Base-by-base conservation (phyloP, 1,140 invertebrate species). In the Reticulitermes speratus region DNA sequence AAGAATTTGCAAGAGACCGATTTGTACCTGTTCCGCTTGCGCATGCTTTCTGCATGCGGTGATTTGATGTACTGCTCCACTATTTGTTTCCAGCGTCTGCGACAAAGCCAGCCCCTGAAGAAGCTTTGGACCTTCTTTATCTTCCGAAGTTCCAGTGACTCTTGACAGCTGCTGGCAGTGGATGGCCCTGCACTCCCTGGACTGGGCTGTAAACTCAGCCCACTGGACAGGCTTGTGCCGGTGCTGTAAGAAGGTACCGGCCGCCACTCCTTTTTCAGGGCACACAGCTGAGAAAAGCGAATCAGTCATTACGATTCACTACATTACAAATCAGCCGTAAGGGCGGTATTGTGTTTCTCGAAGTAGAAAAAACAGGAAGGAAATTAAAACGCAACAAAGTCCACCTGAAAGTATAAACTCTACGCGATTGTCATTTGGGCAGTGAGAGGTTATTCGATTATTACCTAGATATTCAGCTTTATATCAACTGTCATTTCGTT, bases 121-220 rank as follows among this genome's bases (percentile, higher is more conserved):
- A 98, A 98, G 89, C 97, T 98, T 91, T 98, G 96, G 32, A 98
- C 97, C 93, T 98, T 98, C 90, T 98, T 98, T 87, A 98, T 98
- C 92, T 98, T 98, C 85, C 93, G 94, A 91, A 95, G 92, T 89
- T 98, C 96, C 65, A 94, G 92, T 2, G 95, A 94, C 75, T 95
- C 94, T 38, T 94, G 85, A 45, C 44, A 52, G 48, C 44, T 38
- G 32, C 16, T 44, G 21, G 85, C 44, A 69, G 82, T 65, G 45
- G 32, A 55, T 88, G 83, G 11, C 82, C 87, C 88, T 3, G 88
- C 87, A 14, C 87, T 87, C 21, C 87, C 88, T 38, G 89, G 88
- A 9, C 45, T 12, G 12, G 32, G 92, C 90, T 0, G n/a, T 11
- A 19, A 23, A n/a, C 55, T 45, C 32, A 59, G 19, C 23, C 32